Evolutionary conservation across 2,113 vertebrate species (phyloP), one percentile per base, ranked within the genome.

Genomic region (Notarius lentiginosus): DNA sequence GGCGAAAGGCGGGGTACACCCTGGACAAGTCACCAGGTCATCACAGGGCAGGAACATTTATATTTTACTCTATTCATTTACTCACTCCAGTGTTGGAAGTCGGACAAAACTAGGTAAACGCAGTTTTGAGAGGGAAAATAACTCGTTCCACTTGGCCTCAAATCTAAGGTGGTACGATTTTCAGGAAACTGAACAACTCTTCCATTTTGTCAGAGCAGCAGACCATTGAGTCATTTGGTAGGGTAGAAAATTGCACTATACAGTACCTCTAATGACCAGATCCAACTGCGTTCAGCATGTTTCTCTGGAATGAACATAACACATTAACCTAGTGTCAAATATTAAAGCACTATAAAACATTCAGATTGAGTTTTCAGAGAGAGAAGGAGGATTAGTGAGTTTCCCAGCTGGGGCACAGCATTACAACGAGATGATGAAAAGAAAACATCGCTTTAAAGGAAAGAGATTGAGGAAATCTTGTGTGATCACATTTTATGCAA

Each of bases 391-490:
- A 14, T 56, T 60, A 41, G 55, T 34, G 1, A 56, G 11, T 49
- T 53, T 17, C 56, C 58, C 53, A 30, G 53, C n/a, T 18, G n/a
- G n/a, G n/a, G 75, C 47, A 53, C 49, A 27, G 75, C 11, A 6
- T 77, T 49, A 6, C 10, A n/a, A 17, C 24, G 14, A 1, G 24
- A 55, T 55, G 24, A 55, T 77, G 53, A 55, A 77, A 77, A 55
- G 49, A n/a, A 1, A 9, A 22, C 47, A n/a, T 17, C 15, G 18
- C 17, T 73, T 22, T 2, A 80, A 34, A 88, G 75, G 56, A 65
- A 17, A 47, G 75, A 86, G 30, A 68, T 76, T 7, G 84, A 81
- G 30, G 79, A 77, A 88, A 68, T 49, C 79, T 77, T 75, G 17
- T 56, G 12, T 24, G 30, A 2, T n/a, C 72, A 68, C 34, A 2